Conservation (phyloP, 2,113 vertebrate species). For the Mesocricetus auratus region DNA sequence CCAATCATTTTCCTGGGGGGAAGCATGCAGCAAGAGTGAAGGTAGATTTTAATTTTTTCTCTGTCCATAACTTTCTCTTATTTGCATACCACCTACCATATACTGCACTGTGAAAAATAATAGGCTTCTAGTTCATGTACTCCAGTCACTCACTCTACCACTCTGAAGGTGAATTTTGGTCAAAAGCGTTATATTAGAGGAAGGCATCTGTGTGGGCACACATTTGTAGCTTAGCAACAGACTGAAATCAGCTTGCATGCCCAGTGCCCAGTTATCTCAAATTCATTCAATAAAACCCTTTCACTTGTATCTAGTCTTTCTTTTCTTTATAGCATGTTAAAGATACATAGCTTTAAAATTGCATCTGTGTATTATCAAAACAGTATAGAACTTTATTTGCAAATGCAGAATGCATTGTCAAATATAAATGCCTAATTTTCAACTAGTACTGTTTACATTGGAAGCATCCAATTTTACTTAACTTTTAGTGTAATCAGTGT, state of each 20-base stretch:
- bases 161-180: not conserved
- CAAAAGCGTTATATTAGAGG: slow-evolving; percentile 38
- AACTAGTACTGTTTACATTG: slow-evolving; percentile 30
- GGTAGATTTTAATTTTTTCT: not conserved
- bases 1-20: not conserved
- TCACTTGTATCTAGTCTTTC: not conserved
- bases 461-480: slow-evolving; percentile 56
- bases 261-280: not conserved
- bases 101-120: not conserved
- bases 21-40: not conserved
- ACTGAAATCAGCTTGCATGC: slow-evolving; percentile 3
- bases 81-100: not conserved
- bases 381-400: not conserved
- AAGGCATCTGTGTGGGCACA: not conserved
- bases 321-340: slow-evolving; percentile 17
- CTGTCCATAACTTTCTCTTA: not conserved
- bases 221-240: slow-evolving; percentile 67
- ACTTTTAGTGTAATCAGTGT: slow-evolving; percentile 52
- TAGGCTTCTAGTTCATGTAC: not conserved
- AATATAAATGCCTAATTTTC: not conserved
- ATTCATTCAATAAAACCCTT: slow-evolving; percentile 11
- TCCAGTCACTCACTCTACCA: not conserved
- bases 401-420: not conserved
- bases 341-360: slow-evolving; percentile 3
- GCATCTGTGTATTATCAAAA: not conserved